Evolutionary conservation across 2,888 invertebrate genomes (phyloP).

Genomic region (Meteorus colon): DNA sequence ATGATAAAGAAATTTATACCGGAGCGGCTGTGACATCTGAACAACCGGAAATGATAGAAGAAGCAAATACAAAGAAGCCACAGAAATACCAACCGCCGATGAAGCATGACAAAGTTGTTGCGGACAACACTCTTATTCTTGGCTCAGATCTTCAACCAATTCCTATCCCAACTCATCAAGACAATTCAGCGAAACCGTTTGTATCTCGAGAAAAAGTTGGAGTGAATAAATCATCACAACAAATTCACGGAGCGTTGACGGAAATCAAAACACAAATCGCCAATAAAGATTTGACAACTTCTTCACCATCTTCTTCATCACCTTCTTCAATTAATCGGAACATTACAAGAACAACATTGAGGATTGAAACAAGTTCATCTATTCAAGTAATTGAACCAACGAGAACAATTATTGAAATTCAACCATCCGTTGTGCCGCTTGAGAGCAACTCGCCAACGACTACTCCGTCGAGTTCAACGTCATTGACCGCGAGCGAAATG

Average conservation of each 20-base stretch:
- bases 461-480: conserved; percentile 43
- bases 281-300: conserved; percentile 29
- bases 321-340: conserved; percentile 47
- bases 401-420: conserved; percentile 54
- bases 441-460: conserved; percentile 46
- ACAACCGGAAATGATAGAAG: conserved; percentile 24
- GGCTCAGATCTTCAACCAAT: conserved; percentile 59
- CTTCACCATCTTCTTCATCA: conserved; percentile 1
- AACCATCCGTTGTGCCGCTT: conserved; percentile 55
- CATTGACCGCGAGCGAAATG: conserved; percentile 54
- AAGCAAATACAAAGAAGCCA: conserved; percentile 46
- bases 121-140: conserved; percentile 62
- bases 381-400: conserved; percentile 67
- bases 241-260: conserved; percentile 29
- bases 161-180: conserved; percentile 56
- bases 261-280: conserved; percentile 42
- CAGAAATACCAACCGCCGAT: conserved; percentile 61
- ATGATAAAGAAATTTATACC: conserved; percentile 52
- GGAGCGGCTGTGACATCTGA: conserved; percentile 11
- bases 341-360: conserved; percentile 60
- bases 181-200: conserved; percentile 48
- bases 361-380: conserved; percentile 68
- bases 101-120: conserved; percentile 60
- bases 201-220: conserved; percentile 48
- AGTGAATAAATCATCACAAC: conserved; percentile 42